Evolutionary conservation across 2,797 vertebrate species (phyloP).

Genomic region (Anolis apletophallus): DNA sequence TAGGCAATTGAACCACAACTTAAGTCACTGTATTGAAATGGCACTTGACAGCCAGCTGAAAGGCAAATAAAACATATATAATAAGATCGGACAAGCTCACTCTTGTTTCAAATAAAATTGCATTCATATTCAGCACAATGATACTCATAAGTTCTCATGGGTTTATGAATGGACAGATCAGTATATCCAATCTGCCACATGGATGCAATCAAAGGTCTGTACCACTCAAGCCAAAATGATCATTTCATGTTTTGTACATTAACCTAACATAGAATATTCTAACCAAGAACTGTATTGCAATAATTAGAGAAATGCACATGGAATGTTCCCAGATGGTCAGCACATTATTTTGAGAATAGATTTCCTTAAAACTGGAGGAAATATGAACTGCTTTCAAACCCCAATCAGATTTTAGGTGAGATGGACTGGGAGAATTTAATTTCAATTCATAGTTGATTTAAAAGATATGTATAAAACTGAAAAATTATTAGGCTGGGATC

Average conservation of each 20-base stretch:
- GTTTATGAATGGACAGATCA: neutral
- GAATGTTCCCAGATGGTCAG: neutral
- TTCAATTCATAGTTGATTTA: neutral
- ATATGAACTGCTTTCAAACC: neutral
- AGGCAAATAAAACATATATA: slow-evolving; percentile 44
- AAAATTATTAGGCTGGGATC: too few relatives aligned
- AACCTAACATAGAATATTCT: neutral
- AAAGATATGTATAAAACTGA: too few relatives aligned
- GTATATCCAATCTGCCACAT: neutral
- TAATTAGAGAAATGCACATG: neutral
- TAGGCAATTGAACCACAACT: neutral
- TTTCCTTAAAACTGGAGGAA: neutral
- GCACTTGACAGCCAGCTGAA: slow-evolving; percentile 9
- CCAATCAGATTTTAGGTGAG: neutral
- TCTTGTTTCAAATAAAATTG: slow-evolving; percentile 52
- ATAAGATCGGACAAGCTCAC: slow-evolving; percentile 47
- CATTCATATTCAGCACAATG: slow-evolving; percentile 33
- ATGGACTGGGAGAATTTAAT: neutral
- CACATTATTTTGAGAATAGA: neutral
- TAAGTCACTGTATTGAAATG: neutral
- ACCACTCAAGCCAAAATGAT: neutral
- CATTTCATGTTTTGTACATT: neutral
- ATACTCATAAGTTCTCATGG: slow-evolving; percentile 8
- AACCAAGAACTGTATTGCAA: neutral
- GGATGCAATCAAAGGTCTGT: neutral